These are phyloP conservation scores for Carlito syrichta DNA, from an alignment of 2,113 vertebrate genomes.

Conservation along the genomic window DNA sequence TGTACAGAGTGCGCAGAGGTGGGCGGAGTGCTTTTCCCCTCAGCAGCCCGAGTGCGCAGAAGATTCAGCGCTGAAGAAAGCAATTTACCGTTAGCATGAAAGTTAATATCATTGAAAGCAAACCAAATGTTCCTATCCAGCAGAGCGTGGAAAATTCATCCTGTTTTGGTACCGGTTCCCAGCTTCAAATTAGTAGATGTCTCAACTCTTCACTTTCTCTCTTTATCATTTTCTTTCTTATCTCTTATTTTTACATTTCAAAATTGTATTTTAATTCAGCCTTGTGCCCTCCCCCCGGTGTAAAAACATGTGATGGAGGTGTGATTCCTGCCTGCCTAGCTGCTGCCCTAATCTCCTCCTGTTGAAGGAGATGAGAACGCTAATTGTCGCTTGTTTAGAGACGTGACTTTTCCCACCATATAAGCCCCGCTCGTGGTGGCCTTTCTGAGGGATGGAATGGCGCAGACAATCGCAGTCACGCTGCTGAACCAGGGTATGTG, in stretches of 20 bases:
- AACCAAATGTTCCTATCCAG: slow-evolving; percentile 49
- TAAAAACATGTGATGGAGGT: rapidly evolving
- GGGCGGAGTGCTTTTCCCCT: rapidly evolving
- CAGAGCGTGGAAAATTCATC: slow-evolving; percentile 46
- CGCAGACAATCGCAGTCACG: background rate
- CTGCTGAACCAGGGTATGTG: rapidly evolving
- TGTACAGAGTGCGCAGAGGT: rapidly evolving
- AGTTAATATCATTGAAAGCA: background rate
- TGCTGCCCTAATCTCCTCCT: background rate
- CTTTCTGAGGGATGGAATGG: rapidly evolving
- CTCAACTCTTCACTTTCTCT: background rate
- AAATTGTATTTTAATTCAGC: background rate
- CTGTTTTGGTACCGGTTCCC: background rate
- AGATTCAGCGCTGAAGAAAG: slow-evolving; percentile 53
- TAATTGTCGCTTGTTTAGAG: background rate
- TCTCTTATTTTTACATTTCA: slow-evolving; percentile 53
- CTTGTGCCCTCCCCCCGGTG: rapidly evolving
- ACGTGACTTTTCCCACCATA: background rate
- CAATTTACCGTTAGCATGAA: background rate
- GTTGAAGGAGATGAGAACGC: too few relatives aligned
- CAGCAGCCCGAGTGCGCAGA: background rate
- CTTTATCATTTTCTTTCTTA: slow-evolving; percentile 39
- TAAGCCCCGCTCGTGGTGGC: rapidly evolving
- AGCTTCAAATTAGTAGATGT: background rate
- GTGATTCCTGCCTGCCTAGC: background rate